Conservation (phyloP, 2,113 vertebrate species). For the Oreotrochilus melanogaster region DNA sequence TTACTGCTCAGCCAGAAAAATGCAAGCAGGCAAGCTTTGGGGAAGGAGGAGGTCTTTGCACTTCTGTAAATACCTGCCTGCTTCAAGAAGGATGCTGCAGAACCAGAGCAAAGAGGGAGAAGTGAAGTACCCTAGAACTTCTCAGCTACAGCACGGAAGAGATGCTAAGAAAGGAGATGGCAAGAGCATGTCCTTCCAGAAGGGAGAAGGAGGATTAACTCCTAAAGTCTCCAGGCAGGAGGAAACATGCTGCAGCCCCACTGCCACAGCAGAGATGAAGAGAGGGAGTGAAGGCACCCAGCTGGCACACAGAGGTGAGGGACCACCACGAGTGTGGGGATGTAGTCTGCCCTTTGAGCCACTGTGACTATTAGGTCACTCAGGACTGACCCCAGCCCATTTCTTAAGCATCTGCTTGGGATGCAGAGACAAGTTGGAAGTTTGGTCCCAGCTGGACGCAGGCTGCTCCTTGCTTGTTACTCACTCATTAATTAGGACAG, state of each 20-base stretch:
- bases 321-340: background rate
- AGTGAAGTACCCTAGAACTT: background rate
- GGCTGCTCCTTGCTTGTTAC: constrained; percentile 11
- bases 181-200: background rate
- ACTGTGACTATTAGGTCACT: background rate
- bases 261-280: background rate
- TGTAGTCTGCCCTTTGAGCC: background rate
- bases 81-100: background rate
- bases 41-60: background rate
- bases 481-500: constrained; percentile 91
- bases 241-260: background rate
- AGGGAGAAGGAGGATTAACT: background rate
- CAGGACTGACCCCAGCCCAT: background rate
- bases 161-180: background rate
- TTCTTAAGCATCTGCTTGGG: background rate
- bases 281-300: background rate
- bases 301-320: background rate
- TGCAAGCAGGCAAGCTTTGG: background rate
- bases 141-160: background rate
- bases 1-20: background rate
- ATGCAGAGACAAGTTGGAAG: background rate
- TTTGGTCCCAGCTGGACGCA: background rate
- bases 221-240: background rate
- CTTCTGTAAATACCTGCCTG: background rate
- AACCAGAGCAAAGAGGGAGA: background rate